Conservation (phyloP, 2,797 vertebrate genomes). For the Hirundo rustica region DNA sequence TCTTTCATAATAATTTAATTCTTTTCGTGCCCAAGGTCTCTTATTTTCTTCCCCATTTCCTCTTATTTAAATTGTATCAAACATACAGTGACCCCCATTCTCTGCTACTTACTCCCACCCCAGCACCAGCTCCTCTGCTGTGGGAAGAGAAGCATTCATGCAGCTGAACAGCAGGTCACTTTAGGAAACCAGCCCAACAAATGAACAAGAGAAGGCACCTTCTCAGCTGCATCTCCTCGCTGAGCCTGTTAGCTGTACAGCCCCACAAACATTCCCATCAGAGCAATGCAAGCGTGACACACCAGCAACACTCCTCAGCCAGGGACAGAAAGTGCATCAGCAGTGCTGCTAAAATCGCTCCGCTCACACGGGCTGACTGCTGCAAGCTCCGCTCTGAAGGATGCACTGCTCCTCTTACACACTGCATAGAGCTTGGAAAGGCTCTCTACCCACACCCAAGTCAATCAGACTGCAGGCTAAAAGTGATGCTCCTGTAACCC, state of each 20-base stretch:
- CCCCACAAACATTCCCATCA: background rate
- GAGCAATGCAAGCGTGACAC: accelerated
- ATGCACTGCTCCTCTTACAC: background rate
- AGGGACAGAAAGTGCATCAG: background rate
- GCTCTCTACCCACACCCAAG: background rate
- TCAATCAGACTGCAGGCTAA: background rate
- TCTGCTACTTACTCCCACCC: background rate
- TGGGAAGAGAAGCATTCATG: background rate
- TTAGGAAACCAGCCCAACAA: background rate
- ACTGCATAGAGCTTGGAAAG: background rate
- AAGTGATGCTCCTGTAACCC: background rate
- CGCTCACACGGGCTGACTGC: accelerated
- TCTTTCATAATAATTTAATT: background rate
- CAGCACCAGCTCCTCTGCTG: background rate
- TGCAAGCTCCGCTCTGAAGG: background rate
- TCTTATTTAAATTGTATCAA: background rate
- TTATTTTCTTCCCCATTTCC: background rate
- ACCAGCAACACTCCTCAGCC: background rate
- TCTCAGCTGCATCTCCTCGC: background rate
- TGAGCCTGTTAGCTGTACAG: background rate
- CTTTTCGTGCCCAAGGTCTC: background rate
- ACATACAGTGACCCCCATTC: background rate
- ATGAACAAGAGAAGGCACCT: background rate
- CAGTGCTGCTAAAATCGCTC: accelerated
- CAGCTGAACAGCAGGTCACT: background rate